Conservation (phyloP, 2,888 invertebrate genomes). For the Petrolisthes manimaculis region DNA sequence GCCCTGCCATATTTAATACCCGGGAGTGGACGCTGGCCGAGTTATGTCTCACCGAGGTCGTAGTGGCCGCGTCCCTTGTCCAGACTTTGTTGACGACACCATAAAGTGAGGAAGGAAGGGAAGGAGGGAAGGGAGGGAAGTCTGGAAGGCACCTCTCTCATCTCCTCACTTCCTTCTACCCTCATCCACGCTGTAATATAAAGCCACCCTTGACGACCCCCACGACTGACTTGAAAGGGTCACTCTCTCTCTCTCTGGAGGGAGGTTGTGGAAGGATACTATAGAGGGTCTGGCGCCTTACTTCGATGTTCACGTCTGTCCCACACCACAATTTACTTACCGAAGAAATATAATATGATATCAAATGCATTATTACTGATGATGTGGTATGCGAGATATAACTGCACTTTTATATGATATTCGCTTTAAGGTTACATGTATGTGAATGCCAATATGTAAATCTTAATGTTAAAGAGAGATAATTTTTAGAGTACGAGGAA, state of each 20-base stretch:
- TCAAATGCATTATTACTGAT: background rate
- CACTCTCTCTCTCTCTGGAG: slow-evolving; percentile 21
- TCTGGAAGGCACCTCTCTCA: background rate
- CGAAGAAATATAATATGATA: too few relatives aligned
- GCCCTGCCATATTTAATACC: slow-evolving; percentile 37
- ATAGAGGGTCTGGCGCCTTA: background rate
- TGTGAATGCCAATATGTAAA: too few relatives aligned
- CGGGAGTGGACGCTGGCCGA: slow-evolving; percentile 42
- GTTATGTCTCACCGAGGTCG: slow-evolving; percentile 41
- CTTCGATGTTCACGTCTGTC: too few relatives aligned
- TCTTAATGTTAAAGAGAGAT: too few relatives aligned
- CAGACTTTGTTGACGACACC: slow-evolving; percentile 42
- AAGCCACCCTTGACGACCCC: background rate
- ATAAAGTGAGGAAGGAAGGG: slow-evolving; percentile 36
- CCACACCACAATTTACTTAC: too few relatives aligned
- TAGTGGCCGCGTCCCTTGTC: slow-evolving; percentile 41
- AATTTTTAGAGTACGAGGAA: too few relatives aligned
- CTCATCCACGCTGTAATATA: slow-evolving; percentile 19
- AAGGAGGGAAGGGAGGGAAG: background rate
- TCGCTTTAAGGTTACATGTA: too few relatives aligned
- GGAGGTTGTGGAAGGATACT: background rate
- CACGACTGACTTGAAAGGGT: background rate
- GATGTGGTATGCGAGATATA: background rate
- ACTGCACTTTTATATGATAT: background rate
- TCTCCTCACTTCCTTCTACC: background rate